Conservation (phyloP, 2,797 vertebrate genomes). For the Pseudotriccus pelzelni region DNA sequence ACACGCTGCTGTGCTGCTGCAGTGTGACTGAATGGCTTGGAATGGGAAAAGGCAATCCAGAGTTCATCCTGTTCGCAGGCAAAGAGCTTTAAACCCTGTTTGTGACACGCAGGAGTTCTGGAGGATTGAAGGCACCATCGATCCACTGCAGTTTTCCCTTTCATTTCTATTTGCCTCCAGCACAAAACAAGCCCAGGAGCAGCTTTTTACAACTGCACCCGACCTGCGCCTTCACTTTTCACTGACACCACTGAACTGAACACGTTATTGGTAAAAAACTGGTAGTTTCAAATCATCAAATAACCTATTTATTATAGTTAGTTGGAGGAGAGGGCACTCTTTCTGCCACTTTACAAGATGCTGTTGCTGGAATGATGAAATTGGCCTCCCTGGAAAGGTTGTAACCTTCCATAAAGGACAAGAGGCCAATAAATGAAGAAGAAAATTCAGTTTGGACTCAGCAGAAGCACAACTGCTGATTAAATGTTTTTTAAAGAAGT, state of each 20-base stretch:
- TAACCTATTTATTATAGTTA: background rate
- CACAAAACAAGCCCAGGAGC: background rate
- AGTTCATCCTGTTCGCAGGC: constrained; percentile 12
- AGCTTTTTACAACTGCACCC: background rate
- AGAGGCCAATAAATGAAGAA: background rate
- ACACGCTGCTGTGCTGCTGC: background rate
- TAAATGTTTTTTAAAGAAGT: constrained; percentile 7
- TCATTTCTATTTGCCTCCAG: background rate
- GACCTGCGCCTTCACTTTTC: background rate
- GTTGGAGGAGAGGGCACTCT: background rate
- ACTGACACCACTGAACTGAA: background rate
- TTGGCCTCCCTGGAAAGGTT: background rate
- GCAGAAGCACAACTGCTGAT: constrained; percentile 46
- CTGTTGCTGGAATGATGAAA: background rate
- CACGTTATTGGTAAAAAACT: background rate
- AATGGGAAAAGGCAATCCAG: constrained; percentile 30
- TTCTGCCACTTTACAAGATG: background rate
- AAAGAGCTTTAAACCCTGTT: background rate
- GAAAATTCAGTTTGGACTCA: background rate
- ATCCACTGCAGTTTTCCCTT: background rate
- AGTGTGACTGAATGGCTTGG: background rate
- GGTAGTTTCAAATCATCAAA: background rate
- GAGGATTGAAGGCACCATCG: background rate
- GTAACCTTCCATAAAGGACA: background rate
- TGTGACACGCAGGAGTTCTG: background rate